Conservation (phyloP, 2,797 vertebrate genomes). For the Sorex maritimensis region DNA sequence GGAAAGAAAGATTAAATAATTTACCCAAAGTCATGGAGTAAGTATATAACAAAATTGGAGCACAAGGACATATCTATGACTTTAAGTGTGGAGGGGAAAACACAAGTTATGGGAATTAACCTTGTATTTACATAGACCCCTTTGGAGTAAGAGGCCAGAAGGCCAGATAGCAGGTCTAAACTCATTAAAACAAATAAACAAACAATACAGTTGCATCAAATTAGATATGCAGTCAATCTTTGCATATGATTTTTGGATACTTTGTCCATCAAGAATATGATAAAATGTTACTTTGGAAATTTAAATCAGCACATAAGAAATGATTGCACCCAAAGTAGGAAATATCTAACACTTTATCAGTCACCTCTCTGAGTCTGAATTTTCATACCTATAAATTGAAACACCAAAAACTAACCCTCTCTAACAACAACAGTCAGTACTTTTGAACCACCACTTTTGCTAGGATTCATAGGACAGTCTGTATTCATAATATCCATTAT, state of each 20-base stretch:
- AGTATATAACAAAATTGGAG: no score
- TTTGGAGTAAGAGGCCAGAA: no score
- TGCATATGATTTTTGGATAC: neutral
- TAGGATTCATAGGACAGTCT: neutral
- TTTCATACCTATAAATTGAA: constrained; percentile 46
- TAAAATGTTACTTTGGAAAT: constrained; percentile 51
- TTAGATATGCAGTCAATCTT: neutral
- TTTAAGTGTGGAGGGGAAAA: no score
- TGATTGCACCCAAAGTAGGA: neutral
- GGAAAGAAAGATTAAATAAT: no score
- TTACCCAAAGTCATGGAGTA: no score
- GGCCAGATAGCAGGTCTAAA: no score
- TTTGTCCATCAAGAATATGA: neutral
- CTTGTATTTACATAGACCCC: no score
- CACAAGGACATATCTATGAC: no score
- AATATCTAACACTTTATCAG: constrained; percentile 36
- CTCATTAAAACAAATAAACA: no score
- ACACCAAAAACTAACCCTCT: neutral
- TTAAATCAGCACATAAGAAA: constrained; percentile 57
- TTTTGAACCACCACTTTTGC: constrained; percentile 11
- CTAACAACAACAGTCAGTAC: neutral
- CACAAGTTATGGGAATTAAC: no score
- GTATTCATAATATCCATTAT: neutral
- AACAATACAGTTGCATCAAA: neutral
- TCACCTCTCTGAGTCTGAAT: constrained; percentile 25